Percentiles rank a stretch among this genome's conserved stretches.
phyloP scores from a whole-genome alignment of 2,888 invertebrate species.

The Odontothrips loti region DNA sequence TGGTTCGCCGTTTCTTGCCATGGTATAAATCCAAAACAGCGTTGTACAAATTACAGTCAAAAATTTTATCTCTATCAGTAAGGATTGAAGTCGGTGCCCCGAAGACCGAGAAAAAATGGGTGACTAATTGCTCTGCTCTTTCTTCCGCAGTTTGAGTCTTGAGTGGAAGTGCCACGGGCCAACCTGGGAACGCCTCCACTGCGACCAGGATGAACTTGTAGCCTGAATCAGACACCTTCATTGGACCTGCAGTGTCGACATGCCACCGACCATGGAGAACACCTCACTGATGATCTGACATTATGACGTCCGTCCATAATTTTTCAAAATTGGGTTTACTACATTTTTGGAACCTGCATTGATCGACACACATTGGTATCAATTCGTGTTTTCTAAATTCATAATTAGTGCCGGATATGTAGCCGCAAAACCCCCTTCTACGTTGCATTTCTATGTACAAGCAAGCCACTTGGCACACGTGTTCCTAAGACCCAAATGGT shows the following conservation, averaged over 20 bases:
- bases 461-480: too few relatives aligned
- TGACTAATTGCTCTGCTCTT: slow-evolving; percentile 39
- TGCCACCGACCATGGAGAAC: slow-evolving; percentile 37
- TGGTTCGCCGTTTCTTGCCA: slow-evolving; percentile 39
- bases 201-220: slow-evolving; percentile 40
- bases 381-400: too few relatives aligned
- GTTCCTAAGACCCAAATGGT: too few relatives aligned
- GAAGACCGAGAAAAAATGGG: slow-evolving; percentile 37
- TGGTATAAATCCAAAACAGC: slow-evolving; percentile 38
- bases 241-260: slow-evolving; percentile 38
- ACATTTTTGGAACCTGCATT: too few relatives aligned
- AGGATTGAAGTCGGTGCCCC: slow-evolving; percentile 38
- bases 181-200: slow-evolving; percentile 40
- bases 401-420: too few relatives aligned
- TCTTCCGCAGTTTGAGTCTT: slow-evolving; percentile 42
- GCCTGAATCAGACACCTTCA: slow-evolving; percentile 36
- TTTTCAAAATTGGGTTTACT: too few relatives aligned
- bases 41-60: slow-evolving; percentile 40
- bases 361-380: too few relatives aligned
- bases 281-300: too few relatives aligned
- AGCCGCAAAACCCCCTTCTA: too few relatives aligned
- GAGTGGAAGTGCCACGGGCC: slow-evolving; percentile 41
- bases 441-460: too few relatives aligned
- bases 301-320: too few relatives aligned
- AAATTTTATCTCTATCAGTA: slow-evolving; percentile 42